Conservation (phyloP, 2,113 vertebrate genomes). For the Hemiprocne comata region DNA sequence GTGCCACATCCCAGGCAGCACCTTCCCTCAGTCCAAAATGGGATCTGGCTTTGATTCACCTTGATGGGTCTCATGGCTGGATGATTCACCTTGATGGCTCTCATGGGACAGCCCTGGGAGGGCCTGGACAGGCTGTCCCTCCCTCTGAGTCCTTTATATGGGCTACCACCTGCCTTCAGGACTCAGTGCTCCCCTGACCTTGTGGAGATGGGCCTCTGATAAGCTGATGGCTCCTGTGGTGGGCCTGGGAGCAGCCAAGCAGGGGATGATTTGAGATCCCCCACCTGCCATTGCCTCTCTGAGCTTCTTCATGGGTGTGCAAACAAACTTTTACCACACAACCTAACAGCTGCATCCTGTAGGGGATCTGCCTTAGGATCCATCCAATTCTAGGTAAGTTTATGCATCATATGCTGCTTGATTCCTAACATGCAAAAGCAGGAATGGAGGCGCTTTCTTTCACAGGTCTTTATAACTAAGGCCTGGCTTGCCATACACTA, state of each 20-base stretch:
- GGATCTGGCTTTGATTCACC: not conserved
- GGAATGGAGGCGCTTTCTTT: conserved; percentile 8
- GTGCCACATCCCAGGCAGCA: not conserved
- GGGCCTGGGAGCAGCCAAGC: not conserved
- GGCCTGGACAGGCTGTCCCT: not conserved
- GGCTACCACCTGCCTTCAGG: not conserved
- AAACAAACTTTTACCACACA: not conserved
- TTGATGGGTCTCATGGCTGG: not conserved
- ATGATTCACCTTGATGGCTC: not conserved
- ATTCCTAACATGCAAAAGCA: not conserved
- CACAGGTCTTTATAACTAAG: not conserved
- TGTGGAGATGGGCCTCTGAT: not conserved
- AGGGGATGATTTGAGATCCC: not conserved
- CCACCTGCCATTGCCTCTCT: not conserved
- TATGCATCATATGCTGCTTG: not conserved
- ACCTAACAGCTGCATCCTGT: not conserved
- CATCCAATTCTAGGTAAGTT: not conserved
- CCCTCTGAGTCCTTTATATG: not conserved
- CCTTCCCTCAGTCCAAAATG: not conserved
- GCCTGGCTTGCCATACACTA: not conserved
- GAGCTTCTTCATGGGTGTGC: not conserved
- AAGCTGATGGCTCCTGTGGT: not conserved
- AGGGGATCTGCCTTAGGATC: not conserved
- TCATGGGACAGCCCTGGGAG: not conserved
- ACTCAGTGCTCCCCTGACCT: not conserved